Base-by-base conservation (phyloP, 1,140 invertebrate genomes). In the Liolophura sinensis region DNA sequence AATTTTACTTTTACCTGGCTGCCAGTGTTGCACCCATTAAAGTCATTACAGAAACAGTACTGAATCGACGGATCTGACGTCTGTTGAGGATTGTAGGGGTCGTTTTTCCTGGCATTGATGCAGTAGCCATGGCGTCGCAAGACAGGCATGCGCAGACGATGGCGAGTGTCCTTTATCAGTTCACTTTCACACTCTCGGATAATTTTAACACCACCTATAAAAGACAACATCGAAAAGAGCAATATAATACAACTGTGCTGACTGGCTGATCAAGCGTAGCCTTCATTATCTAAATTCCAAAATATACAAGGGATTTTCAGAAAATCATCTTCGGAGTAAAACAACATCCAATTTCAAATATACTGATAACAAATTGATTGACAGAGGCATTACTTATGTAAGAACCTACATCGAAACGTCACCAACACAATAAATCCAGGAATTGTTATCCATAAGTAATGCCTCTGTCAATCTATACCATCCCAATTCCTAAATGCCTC, bases 21-120 rank as follows among this genome's bases (percentile, higher is more conserved):
- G 9, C 77, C 76, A 18, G 75, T 70, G 65, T 83, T 83, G 70
- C 82, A 83, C 20, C 82, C 82, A 65, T 81, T 80, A 74, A 77
- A 82, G 47, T 83, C 82, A 64, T 83, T 82, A 65, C 82, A 83
- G 72, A 82, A 83, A 67, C 82, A 83, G 71, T 82, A 83, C 27
- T 66, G 67, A 6, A 77, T 77, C 7, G 73, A 67, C 12, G 58
- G 46, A 64, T 82, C 71, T 6, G 65, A 70, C 0, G 68, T 57
- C 24, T 71, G 52, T 25, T 73, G 58, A 1, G 77, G 80, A 57
- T 80, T 78, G 56, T 55, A 69, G 18, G 77, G 77, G 62, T 82
- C 76, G 60, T 83, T 80, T 54, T 79, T 82, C 14, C 82, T 71
- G 4, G 78, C 78, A 0, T 77, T 75, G 25, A 74, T 64, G 64